A percentile compares a stretch with the other conserved stretches of the same genome.
Evolutionary conservation across 2,797 vertebrate genomes (phyloP).

Genomic region (Potorous gilbertii): DNA sequence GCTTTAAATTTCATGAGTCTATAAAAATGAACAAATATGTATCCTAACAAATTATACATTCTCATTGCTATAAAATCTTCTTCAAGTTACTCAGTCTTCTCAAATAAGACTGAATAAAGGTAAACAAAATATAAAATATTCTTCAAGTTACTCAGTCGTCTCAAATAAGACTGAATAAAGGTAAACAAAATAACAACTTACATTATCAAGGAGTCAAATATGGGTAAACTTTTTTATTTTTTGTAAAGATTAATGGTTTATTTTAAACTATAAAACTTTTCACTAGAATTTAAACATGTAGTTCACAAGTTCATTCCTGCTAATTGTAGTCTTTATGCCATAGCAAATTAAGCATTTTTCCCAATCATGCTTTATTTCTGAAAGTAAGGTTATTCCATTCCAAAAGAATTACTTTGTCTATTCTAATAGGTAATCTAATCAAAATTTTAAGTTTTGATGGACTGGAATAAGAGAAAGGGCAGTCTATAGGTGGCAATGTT

Average conservation of each 20-base stretch:
- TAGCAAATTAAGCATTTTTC: not conserved
- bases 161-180: not conserved
- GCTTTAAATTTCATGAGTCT: not conserved
- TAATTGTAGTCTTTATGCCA: not conserved
- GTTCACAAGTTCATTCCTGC: constrained; percentile 1
- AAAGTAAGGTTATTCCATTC: not conserved
- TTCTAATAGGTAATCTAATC: not conserved
- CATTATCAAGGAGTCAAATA: not conserved
- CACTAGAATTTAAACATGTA: constrained; percentile 32
- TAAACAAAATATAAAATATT: not conserved
- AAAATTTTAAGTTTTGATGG: not conserved
- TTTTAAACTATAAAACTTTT: constrained; percentile 12
- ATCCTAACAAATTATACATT: not conserved
- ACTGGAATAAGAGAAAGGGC: not conserved
- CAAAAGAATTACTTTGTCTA: not conserved
- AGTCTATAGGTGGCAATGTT: not conserved
- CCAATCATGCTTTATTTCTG: not conserved
- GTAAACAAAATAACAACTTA: constrained; percentile 33
- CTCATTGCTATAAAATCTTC: not conserved
- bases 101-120: not conserved
- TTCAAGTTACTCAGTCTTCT: not conserved
- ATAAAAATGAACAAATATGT: not conserved
- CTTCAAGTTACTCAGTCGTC: not conserved
- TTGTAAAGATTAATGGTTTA: not conserved
- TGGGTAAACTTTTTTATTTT: not conserved